phyloP scores from a whole-genome alignment of 2,113 vertebrate genomes.

The Marmota monax region DNA sequence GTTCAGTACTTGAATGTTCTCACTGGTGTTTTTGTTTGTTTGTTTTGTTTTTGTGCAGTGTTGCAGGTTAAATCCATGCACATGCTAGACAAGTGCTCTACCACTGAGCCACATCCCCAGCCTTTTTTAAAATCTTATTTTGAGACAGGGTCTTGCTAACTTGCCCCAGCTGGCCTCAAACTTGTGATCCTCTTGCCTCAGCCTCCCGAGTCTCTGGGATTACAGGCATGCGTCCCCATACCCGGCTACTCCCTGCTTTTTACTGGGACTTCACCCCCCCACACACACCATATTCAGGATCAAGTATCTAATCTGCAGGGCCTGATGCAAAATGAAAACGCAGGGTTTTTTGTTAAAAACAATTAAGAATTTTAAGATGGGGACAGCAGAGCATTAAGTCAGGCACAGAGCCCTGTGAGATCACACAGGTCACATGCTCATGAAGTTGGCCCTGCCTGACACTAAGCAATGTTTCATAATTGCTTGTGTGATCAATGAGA shows the following conservation, averaged over 20 bases:
- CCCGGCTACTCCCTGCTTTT: background rate
- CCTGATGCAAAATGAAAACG: background rate
- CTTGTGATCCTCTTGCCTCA: too few relatives aligned
- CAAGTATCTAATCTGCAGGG: background rate
- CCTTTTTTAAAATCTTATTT: too few relatives aligned
- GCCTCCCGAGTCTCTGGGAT: too few relatives aligned
- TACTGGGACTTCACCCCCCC: background rate
- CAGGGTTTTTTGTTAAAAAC: background rate
- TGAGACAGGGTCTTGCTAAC: too few relatives aligned
- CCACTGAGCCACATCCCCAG: too few relatives aligned
- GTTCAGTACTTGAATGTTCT: background rate
- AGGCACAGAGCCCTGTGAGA: background rate
- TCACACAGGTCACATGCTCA: background rate
- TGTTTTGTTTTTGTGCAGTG: too few relatives aligned
- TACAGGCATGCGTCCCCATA: too few relatives aligned
- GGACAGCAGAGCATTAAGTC: background rate
- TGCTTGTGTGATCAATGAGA: background rate
- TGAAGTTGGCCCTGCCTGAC: background rate
- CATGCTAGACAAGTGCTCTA: too few relatives aligned
- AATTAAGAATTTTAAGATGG: background rate
- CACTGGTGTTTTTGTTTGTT: too few relatives aligned
- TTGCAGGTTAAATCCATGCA: too few relatives aligned
- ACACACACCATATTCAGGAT: background rate
- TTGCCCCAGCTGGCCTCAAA: too few relatives aligned
- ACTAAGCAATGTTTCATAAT: background rate